Evolutionary conservation across 2,113 vertebrate species (phyloP).

Genomic region (Vulpes lagopus): DNA sequence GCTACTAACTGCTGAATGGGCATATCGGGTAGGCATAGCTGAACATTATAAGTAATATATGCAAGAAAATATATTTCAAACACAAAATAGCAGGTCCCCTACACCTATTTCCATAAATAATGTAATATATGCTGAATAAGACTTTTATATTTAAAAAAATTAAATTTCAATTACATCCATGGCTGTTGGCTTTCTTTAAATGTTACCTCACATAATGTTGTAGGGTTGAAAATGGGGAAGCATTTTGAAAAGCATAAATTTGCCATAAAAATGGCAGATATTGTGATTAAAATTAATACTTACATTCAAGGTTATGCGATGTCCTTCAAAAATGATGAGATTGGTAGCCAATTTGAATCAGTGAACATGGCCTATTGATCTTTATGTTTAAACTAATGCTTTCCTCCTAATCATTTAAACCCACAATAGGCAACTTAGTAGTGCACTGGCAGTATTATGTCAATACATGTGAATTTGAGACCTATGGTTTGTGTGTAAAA

Average conservation of each 20-base stretch:
- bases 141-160: neutral
- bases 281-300: neutral
- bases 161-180: neutral
- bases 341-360: neutral
- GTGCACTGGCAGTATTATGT: neutral
- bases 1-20: neutral
- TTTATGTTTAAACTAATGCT: neutral
- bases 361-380: neutral
- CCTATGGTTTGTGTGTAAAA: neutral
- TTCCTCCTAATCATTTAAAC: neutral
- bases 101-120: neutral
- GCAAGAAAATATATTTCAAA: slow-evolving; percentile 26
- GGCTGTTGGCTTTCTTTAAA: neutral
- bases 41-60: slow-evolving; percentile 17
- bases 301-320: neutral
- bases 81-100: neutral
- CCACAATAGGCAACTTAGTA: neutral
- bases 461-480: neutral
- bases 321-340: neutral
- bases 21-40: neutral
- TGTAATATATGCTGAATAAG: neutral
- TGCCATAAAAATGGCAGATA: neutral
- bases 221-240: neutral
- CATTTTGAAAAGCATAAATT: neutral
- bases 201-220: neutral